Base-by-base conservation (phyloP, 2,797 vertebrate genomes). In the Scyliorhinus canicula region DNA sequence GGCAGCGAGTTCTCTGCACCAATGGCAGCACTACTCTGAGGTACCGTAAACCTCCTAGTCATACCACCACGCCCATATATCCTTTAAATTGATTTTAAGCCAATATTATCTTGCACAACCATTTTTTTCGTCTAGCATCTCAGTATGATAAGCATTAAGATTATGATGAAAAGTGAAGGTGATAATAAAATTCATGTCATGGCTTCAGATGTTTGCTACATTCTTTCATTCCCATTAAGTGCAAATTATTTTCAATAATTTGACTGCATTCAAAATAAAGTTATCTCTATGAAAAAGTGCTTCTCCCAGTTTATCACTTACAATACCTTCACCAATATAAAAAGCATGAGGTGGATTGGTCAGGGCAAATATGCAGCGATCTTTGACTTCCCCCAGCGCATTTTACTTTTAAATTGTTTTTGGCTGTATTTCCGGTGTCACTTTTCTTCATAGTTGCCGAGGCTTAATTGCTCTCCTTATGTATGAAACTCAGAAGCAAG, bases 401-500 rank as follows among this genome's bases (percentile, higher is more conserved):
- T 74, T 16, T 16, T 47, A 50, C 8, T 50, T 94, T 69, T 19
- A 74, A 50, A 52, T 71, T 94, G 44, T 35, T 74, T 94, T 31
- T 55, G 31, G 47, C 26, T 94, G 11, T 69, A n/a, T 94, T 52
- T 8, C 44, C 16, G 35, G n/a, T 55, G 67, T 52, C 26, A 94
- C 28, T 47, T 31, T 52, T 94, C 35, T 35, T 94, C 12, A 7
- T 12, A 16, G 31, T 4, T 35, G 47, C 31, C 50, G 31, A 21
- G 50, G n/a, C 65, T 74, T 52, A 52, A 69, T 47, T 69, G 91
- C 65, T 50, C 67, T 71, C 31, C 67, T 94, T 93, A 93, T 93
- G 40, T 94, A 26, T 28, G 26, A 69, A 35, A 55, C 14, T 71
- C 44, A 71, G 28, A 74, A 94, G 6, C 44, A 94, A n/a, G 74